Conservation (phyloP, 2,113 vertebrate genomes). For the Camelus bactrianus region DNA sequence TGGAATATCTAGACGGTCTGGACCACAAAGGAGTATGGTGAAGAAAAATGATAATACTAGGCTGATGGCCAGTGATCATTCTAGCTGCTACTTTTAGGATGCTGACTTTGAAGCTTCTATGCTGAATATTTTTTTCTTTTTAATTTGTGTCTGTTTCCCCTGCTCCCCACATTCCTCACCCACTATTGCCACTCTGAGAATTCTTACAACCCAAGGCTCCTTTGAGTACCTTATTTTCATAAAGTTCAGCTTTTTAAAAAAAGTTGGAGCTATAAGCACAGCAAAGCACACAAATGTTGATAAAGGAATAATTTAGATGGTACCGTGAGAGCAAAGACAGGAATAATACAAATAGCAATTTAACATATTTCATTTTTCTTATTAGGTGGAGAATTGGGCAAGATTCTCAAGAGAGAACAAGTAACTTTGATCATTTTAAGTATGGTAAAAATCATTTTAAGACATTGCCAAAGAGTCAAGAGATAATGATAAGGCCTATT, state of each 20-base stretch:
- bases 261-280: neutral
- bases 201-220: neutral
- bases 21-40: neutral
- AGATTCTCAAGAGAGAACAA: conserved; percentile 21
- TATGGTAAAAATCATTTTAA: conserved; percentile 37
- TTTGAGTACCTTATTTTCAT: neutral
- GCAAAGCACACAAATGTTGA: neutral
- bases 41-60: neutral
- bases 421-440: neutral
- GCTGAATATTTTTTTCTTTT: neutral
- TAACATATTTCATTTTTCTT: conserved; percentile 33
- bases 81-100: neutral
- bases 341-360: neutral
- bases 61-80: neutral
- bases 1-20: neutral
- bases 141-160: neutral
- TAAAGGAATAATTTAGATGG: neutral
- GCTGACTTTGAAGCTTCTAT: neutral
- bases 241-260: neutral
- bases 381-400: neutral
- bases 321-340: neutral
- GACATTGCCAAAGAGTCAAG: neutral
- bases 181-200: neutral
- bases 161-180: neutral
- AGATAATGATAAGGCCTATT: neutral